Base-by-base conservation (phyloP, 2,888 invertebrate genomes). In the Drosophila ezoana region DNA sequence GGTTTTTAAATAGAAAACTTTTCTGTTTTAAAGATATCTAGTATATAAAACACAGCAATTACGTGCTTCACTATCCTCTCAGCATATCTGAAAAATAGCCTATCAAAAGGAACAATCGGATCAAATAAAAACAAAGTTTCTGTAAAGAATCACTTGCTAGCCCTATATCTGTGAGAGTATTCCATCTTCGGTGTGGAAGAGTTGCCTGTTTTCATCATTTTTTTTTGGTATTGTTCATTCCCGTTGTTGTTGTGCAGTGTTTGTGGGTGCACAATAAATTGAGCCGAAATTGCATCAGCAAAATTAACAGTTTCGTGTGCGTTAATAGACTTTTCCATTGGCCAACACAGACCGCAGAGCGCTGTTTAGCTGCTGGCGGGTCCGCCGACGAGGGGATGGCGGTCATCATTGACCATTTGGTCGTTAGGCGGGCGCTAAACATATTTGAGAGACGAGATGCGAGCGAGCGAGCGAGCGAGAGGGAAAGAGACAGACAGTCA, bases 261-360 rank as follows among this genome's bases (percentile, higher is more conserved):
- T 78, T 71, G 89, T 83, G 87, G 84, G 89, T 89, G 80, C 87
- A 85, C 89, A 89, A 84, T 84, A 84, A 89, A 89, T 84, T 84
- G 82, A 87, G 86, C 79, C 79, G 66, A 89, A 84, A 89, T 84
- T 87, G 89, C 84, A 84, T 84, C 89, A 87, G 82, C 83, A 62
- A 85, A 85, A 85, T 85, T 89, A 85, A 85, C 89, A 88, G 89
- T 85, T 85, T 85, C 84, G 88, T 76, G 88, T 87, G 74, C 89
- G 86, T 85, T 89, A 85, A 85, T 85, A 85, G 89, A 89, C 84
- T 89, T 87, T 87, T 69, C 59, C 79, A 81, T 60, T 69, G 76
- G 58, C 41, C 48, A 23, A 18, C 53, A 6, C 72, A 48, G 38
- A 71, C 70, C 75, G 51, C 65, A 64, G 65, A 60, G 60, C 51